phyloP scores from a whole-genome alignment of 2,888 invertebrate genomes.

The Tholera decimalis region DNA sequence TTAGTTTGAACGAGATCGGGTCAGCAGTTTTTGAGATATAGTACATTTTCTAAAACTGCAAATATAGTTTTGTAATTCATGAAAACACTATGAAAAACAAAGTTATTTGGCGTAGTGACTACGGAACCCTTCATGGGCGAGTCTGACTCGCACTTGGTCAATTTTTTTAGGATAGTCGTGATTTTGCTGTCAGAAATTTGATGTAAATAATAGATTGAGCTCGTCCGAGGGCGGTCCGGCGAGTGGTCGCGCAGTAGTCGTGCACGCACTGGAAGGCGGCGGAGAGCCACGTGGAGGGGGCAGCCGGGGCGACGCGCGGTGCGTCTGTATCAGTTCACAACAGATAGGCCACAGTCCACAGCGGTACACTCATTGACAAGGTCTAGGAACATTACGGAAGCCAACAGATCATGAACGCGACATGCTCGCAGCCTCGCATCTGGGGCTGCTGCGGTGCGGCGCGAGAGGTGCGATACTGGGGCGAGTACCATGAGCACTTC shows the following conservation, averaged over 20 bases:
- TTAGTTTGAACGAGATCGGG: no score
- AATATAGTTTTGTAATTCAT: no score
- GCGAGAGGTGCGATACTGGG: slow-evolving; percentile 72
- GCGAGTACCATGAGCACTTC: slow-evolving; percentile 99
- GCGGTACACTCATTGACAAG: slow-evolving; percentile 64
- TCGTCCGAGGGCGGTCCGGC: no score
- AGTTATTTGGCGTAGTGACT: no score
- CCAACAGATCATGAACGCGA: slow-evolving; percentile 72
- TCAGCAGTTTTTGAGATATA: no score
- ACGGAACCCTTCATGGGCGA: no score
- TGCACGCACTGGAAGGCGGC: slow-evolving; percentile 26
- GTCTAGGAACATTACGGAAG: slow-evolving; percentile 70
- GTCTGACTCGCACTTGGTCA: no score
- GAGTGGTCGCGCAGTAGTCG: neutral
- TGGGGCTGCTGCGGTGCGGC: slow-evolving; percentile 86
- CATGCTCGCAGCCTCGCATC: slow-evolving; percentile 91
- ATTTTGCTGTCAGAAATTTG: neutral
- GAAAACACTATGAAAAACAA: no score
- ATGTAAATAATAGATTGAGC: no score
- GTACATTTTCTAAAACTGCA: no score
- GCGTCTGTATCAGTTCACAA: slow-evolving; percentile 57
- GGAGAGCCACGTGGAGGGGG: slow-evolving; percentile 34
- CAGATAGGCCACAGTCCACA: slow-evolving; percentile 64
- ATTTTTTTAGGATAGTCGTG: neutral
- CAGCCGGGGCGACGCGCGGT: slow-evolving; percentile 44